phyloP scores from a whole-genome alignment of 2,113 vertebrate species.

The Pelmatolapia mariae region DNA sequence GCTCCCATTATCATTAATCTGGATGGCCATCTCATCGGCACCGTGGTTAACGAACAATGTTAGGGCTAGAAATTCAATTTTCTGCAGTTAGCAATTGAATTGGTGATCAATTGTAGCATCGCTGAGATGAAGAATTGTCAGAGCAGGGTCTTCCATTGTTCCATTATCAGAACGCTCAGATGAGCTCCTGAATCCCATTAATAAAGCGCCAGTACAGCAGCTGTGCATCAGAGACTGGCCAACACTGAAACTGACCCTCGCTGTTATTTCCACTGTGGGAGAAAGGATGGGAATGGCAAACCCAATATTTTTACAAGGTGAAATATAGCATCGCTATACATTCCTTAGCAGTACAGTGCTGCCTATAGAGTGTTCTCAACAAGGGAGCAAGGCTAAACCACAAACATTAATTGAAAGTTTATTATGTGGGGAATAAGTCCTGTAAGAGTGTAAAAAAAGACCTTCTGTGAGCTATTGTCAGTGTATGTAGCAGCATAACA shows the following conservation, averaged over 20 bases:
- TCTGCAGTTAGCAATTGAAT: conserved; percentile 75
- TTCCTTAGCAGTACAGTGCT: background rate
- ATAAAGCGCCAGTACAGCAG: conserved; percentile 46
- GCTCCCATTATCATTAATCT: conserved; percentile 78
- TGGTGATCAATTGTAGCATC: conserved; percentile 73
- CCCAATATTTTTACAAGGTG: conserved; percentile 6
- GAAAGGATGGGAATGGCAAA: background rate
- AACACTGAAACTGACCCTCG: background rate
- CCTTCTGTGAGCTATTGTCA: background rate
- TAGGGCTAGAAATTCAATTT: conserved; percentile 77
- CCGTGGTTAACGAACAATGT: conserved; percentile 78
- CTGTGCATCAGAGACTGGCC: conserved; percentile 27
- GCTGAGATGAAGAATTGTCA: conserved; percentile 69
- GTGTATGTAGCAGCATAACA: background rate
- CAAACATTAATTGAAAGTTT: conserved; percentile 3
- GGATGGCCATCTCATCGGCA: conserved; percentile 75
- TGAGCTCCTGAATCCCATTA: conserved; percentile 70
- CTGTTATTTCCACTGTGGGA: background rate
- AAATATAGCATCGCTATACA: background rate
- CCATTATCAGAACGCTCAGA: conserved; percentile 66
- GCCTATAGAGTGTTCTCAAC: background rate
- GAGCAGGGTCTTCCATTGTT: conserved; percentile 59
- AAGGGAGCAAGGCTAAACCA: background rate
- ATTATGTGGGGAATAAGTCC: conserved; percentile 2
- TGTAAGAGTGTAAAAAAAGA: background rate